These are phyloP conservation scores for Apostichopus parvimensis DNA, from an alignment of 35 echinoderm and acorn worm species.

Conservation along the genomic window DNA sequence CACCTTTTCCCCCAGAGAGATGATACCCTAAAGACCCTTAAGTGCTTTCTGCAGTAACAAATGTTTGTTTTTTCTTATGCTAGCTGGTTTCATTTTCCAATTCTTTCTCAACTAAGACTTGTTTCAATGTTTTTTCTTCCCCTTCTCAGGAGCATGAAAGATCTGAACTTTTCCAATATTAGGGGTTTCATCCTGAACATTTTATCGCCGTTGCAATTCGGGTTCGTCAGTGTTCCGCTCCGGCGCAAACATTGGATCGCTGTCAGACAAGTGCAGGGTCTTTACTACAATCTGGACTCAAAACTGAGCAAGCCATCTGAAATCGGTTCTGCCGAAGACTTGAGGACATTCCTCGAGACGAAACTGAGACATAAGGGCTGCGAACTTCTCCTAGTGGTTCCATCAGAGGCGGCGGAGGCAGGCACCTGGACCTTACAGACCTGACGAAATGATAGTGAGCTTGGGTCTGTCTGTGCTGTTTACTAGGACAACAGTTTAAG, in stretches of 20 bases:
- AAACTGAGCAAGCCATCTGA: constrained; percentile 84
- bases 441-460: background rate
- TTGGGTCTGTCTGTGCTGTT: background rate
- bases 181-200: constrained; percentile 93
- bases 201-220: constrained; percentile 88
- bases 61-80: no score
- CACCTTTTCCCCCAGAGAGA: no score
- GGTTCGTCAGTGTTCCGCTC: constrained; percentile 90
- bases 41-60: no score
- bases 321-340: constrained; percentile 66
- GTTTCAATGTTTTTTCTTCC: constrained; percentile 20
- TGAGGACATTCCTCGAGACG: constrained; percentile 67
- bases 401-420: background rate
- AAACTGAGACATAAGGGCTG: constrained; percentile 80
- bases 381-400: constrained; percentile 87
- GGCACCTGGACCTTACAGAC: constrained; percentile 16
- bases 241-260: constrained; percentile 97
- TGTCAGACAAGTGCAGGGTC: constrained; percentile 74
- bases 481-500: no score
- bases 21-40: no score
- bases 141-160: constrained; percentile 68
- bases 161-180: constrained; percentile 64
- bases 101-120: no score
- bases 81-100: no score
- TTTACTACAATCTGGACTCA: constrained; percentile 97